phyloP scores from a whole-genome alignment of 37 sponge, comb jelly and placozoan species.

The Hormiphora californensis region DNA sequence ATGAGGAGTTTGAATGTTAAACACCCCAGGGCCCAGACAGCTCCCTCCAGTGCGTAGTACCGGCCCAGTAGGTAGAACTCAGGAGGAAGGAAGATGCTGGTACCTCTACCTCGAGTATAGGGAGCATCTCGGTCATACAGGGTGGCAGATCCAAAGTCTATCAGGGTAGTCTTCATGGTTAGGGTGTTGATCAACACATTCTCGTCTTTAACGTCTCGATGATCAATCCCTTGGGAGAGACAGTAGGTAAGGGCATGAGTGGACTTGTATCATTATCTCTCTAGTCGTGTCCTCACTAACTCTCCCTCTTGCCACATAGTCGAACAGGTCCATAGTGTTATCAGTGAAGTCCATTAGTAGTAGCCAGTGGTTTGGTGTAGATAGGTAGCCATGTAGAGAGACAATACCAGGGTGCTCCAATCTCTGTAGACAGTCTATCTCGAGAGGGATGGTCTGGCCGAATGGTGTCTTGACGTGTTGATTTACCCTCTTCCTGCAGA shows the following conservation, averaged over 20 bases:
- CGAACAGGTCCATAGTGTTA: constrained; percentile 11
- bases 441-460: not conserved
- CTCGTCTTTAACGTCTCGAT: constrained; percentile 50
- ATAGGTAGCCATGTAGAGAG: not conserved
- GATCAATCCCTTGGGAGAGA: constrained; percentile 3
- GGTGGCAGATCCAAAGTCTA: constrained; percentile 19
- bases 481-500: not conserved
- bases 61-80: constrained; percentile 6
- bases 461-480: not conserved
- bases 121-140: not conserved
- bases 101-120: constrained; percentile 2
- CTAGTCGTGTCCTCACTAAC: not conserved
- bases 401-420: not conserved
- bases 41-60: constrained; percentile 27
- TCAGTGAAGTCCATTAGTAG: not conserved
- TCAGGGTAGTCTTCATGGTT: not conserved
- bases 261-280: not conserved
- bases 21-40: constrained; percentile 28
- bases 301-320: not conserved
- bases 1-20: constrained; percentile 17
- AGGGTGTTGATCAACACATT: constrained; percentile 5
- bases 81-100: not conserved
- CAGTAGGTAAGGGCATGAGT: constrained; percentile 23
- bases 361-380: constrained; percentile 9
- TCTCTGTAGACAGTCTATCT: constrained; percentile 23